Evolutionary conservation across 2,888 invertebrate species (phyloP).

Genomic region (Bembecia ichneumoniformis): DNA sequence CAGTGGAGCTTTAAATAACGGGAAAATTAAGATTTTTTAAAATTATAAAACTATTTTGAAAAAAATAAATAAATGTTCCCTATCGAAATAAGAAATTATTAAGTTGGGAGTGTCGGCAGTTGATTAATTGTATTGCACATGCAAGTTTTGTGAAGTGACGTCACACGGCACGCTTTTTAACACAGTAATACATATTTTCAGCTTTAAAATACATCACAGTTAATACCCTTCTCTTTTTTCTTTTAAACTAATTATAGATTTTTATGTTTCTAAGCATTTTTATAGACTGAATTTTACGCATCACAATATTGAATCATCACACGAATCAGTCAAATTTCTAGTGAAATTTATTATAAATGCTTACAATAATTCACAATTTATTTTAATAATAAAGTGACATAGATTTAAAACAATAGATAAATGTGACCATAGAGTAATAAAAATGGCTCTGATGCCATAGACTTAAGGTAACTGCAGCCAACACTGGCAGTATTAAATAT

Average conservation of each 20-base stretch:
- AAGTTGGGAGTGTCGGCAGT: too few relatives aligned
- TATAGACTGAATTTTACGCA: constrained; percentile 44
- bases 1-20: too few relatives aligned
- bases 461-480: constrained; percentile 32
- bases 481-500: constrained; percentile 51
- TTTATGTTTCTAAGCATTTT: constrained; percentile 27
- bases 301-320: constrained; percentile 53
- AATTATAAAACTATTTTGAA: too few relatives aligned
- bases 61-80: too few relatives aligned
- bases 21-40: too few relatives aligned
- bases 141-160: too few relatives aligned
- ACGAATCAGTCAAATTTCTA: constrained; percentile 20
- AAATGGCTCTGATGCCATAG: constrained; percentile 15
- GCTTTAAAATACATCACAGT: constrained; percentile 47
- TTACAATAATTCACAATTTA: constrained; percentile 25
- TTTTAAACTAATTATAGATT: constrained; percentile 10
- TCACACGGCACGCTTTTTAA: background rate
- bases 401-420: constrained; percentile 30
- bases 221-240: constrained; percentile 12
- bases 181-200: constrained; percentile 45
- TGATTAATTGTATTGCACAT: too few relatives aligned
- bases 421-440: background rate
- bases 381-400: constrained; percentile 21
- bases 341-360: constrained; percentile 13
- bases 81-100: too few relatives aligned